Conservation (phyloP, 2,113 vertebrate species). For the Nibea albiflora region DNA sequence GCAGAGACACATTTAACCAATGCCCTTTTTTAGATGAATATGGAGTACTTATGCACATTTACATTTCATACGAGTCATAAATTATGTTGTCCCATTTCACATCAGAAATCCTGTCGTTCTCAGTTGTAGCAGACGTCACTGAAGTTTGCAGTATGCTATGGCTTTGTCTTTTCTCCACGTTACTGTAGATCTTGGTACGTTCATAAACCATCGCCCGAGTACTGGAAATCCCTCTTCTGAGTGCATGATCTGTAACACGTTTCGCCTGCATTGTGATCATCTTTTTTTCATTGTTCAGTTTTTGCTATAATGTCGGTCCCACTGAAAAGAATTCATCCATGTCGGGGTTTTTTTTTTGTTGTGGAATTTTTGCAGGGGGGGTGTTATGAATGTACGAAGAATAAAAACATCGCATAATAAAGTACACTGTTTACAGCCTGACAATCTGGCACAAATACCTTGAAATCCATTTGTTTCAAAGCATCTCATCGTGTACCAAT, state of each 20-base stretch:
- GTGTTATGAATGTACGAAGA: slow-evolving; percentile 64
- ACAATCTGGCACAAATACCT: slow-evolving; percentile 41
- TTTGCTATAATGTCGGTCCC: slow-evolving; percentile 21
- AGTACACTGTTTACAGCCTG: slow-evolving; percentile 71
- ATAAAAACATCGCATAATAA: slow-evolving; percentile 37
- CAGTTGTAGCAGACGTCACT: slow-evolving; percentile 2
- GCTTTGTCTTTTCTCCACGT: slow-evolving; percentile 21
- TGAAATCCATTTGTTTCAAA: slow-evolving; percentile 25
- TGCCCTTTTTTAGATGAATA: not conserved
- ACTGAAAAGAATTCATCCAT: slow-evolving; percentile 27
- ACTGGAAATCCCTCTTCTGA: slow-evolving; percentile 17
- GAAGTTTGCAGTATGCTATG: slow-evolving; percentile 29
- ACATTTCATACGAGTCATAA: slow-evolving; percentile 36
- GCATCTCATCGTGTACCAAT: slow-evolving; percentile 23
- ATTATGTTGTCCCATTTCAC: slow-evolving; percentile 17
- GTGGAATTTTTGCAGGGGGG: slow-evolving; percentile 4
- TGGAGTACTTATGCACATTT: slow-evolving; percentile 19
- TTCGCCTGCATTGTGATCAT: slow-evolving; percentile 7
- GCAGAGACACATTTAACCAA: not conserved
- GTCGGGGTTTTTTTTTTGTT: slow-evolving; percentile 1
- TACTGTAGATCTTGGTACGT: slow-evolving; percentile 32
- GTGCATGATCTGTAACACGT: slow-evolving; percentile 3
- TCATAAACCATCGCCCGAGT: not conserved
- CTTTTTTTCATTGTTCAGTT: not conserved
- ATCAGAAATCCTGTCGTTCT: not conserved